Conservation (phyloP, 2,113 vertebrate species). For the Pelvicachromis taeniatus region DNA sequence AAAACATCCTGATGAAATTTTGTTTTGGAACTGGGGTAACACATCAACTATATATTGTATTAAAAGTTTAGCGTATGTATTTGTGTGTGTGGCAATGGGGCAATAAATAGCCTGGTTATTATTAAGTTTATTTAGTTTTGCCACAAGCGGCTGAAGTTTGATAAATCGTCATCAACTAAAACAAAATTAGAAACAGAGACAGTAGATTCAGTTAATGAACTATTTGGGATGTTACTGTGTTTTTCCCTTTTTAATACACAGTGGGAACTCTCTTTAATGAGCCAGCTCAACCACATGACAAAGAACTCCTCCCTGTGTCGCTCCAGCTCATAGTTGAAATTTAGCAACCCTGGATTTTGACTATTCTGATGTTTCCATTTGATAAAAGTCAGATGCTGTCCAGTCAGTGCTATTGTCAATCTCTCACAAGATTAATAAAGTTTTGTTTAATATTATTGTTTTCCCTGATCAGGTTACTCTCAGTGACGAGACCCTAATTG, state of each 20-base stretch:
- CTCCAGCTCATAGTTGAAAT: neutral
- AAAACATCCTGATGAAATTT: neutral
- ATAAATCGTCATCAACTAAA: neutral
- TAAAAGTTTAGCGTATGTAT: neutral
- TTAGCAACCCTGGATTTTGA: neutral
- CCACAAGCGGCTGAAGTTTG: neutral
- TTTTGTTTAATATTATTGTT: neutral
- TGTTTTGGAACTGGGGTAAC: neutral
- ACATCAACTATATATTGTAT: neutral
- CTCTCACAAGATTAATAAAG: neutral
- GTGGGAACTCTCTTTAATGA: neutral
- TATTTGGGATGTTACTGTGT: neutral
- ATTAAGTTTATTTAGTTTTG: neutral
- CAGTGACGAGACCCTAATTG: neutral
- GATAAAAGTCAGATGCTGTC: neutral
- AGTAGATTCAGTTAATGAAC: neutral
- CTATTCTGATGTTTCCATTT: neutral
- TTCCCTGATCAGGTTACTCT: neutral
- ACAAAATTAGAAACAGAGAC: neutral
- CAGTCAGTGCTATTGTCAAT: neutral
- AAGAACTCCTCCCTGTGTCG: neutral
- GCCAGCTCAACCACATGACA: neutral
- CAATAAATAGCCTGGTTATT: neutral
- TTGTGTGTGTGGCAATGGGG: rapidly evolving
- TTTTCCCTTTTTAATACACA: neutral